A percentile compares a stretch with the other conserved stretches of the same genome.
phyloP scores from a whole-genome alignment of 1,140 invertebrate species.

The Lutraria rhynchaena region DNA sequence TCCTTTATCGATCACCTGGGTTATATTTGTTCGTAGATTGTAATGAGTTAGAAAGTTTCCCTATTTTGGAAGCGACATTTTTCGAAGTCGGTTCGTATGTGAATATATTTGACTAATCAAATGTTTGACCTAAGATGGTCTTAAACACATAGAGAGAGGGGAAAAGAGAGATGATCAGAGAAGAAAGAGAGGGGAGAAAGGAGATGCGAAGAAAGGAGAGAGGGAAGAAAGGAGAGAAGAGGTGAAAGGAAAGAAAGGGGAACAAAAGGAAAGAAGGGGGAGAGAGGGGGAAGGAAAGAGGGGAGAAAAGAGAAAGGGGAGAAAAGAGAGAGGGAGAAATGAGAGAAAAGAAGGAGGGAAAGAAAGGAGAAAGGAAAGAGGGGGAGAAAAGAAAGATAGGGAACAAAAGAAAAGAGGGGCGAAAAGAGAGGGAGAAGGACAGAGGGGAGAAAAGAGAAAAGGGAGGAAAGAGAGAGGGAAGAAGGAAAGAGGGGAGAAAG shows the following conservation, averaged over 20 bases:
- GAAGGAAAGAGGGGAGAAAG: no score
- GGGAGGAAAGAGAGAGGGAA: no score
- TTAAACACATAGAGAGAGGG: background rate
- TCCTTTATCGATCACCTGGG: no score
- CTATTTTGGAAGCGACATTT: no score
- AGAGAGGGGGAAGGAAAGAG: constrained; percentile 34
- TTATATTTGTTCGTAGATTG: no score
- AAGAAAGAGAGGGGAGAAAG: constrained; percentile 29
- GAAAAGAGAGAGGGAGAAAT: constrained; percentile 6
- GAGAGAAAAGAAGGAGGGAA: background rate
- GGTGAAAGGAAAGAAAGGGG: constrained; percentile 23
- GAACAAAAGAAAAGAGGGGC: background rate
- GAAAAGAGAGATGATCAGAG: background rate
- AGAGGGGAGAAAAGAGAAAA: background rate
- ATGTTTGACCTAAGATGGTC: no score
- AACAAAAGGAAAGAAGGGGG: constrained; percentile 22
- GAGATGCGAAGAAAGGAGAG: constrained; percentile 30
- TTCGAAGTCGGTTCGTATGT: no score
- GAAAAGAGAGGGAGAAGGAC: background rate
- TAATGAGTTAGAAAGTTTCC: no score
- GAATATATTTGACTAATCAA: no score
- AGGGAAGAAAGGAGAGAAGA: constrained; percentile 43
- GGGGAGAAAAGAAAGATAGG: background rate
- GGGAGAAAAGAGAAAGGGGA: constrained; percentile 47
- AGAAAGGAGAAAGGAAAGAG: background rate